These are phyloP conservation scores for Girardinus metallicus DNA, from an alignment of 2,797 vertebrate genomes.

Conservation along the genomic window DNA sequence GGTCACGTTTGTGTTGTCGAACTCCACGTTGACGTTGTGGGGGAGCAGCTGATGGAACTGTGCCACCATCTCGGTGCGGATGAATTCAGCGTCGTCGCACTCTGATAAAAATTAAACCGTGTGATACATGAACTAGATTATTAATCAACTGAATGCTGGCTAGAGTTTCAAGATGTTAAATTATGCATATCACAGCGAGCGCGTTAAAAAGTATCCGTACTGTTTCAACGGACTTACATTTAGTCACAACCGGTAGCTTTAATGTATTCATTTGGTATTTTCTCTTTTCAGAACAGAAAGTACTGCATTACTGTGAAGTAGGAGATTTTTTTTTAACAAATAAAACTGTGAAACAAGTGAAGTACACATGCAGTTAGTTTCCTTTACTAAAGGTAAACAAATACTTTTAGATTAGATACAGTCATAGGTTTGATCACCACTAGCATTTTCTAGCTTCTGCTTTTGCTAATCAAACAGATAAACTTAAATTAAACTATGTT, in stretches of 20 bases:
- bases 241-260: not conserved
- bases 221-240: not conserved
- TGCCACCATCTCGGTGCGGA: constrained; percentile 73
- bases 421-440: not conserved
- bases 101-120: constrained; percentile 53
- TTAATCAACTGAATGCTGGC: not conserved
- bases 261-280: not conserved
- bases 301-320: not conserved
- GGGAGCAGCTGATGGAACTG: constrained; percentile 82
- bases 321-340: not conserved
- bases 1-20: constrained; percentile 92
- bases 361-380: not conserved
- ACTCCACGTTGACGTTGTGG: constrained; percentile 86
- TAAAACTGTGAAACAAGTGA: not conserved
- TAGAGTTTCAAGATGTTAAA: not conserved
- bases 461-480: constrained; percentile 16
- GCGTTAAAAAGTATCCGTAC: not conserved
- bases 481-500: not conserved
- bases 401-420: not conserved
- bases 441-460: not conserved
- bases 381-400: not conserved
- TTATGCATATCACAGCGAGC: not conserved
- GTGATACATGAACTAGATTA: not conserved
- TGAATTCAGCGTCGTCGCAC: constrained; percentile 51
- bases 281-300: not conserved